Percentiles rank a stretch among this genome's conserved stretches.
These are phyloP conservation scores for Heloderma charlesbogerti DNA, from an alignment of 2,113 vertebrate species.

Conservation along the genomic window DNA sequence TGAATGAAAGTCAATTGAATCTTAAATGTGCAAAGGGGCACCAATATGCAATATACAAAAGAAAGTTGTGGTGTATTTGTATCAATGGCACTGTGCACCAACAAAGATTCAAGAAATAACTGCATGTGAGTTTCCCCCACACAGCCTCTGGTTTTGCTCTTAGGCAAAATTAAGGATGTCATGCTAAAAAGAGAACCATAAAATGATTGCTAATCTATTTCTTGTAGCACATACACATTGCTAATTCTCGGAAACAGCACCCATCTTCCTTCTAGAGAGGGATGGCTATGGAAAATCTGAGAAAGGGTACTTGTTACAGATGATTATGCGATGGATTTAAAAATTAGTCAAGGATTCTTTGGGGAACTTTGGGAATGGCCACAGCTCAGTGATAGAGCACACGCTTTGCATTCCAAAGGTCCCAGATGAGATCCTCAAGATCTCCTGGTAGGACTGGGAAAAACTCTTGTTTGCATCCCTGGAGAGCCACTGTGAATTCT, in stretches of 20 bases:
- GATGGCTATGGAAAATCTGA: neutral
- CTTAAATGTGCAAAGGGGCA: neutral
- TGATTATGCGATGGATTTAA: neutral
- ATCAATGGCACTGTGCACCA: neutral
- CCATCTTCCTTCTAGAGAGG: neutral
- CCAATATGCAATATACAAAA: neutral
- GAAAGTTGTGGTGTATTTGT: no score
- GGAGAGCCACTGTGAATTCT: no score
- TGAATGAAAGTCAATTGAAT: neutral
- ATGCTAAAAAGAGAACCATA: neutral
- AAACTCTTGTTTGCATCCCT: no score
- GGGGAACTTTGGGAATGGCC: no score
- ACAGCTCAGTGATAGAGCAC: no score
- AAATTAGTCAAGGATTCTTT: no score
- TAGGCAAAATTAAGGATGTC: neutral
- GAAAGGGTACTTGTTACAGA: neutral
- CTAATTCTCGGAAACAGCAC: neutral
- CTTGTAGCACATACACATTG: neutral
- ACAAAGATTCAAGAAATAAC: neutral
- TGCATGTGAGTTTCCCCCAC: neutral
- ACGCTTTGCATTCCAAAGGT: no score
- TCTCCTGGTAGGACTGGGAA: no score
- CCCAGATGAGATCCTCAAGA: no score
- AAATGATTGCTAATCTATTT: neutral
- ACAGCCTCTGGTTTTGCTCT: neutral